Base-by-base conservation (phyloP, 1,140 invertebrate genomes). In the Pseudomyrmex dendroicus region DNA sequence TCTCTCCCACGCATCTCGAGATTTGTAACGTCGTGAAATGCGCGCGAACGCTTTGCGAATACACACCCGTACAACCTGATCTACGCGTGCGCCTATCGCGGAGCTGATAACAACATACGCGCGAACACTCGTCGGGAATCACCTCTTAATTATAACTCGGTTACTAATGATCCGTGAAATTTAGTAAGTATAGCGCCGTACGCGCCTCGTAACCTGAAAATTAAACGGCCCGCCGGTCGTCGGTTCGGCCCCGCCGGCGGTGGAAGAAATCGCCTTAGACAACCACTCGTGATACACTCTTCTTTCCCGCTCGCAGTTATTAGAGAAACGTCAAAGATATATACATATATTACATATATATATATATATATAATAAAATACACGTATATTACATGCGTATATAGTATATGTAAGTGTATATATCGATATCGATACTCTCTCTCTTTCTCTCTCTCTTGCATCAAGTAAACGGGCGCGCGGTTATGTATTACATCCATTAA, bases 401-500 rank as follows among this genome's bases (percentile, higher is more conserved):
- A 57, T 57, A 48, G 54, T 59, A 13, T 12, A 22, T 20, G 17
- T 20, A 48, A 10, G 59, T 44, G 44, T 25, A 74, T 25, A 74
- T 66, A 67, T 46, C 20, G 57, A 66, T 80, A 88, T 88, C 83
- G 86, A 88, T 88, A 88, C 83, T 72, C 63, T 70, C 48, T 50
- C 48, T 50, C 9, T 50, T 1, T 50, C 12, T 52, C 50, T 52
- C 50, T 52, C 50, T 52, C 50, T 52, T 3, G 2, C 85, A 54
- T 77, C 82, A 44, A 59, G 64, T 54, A 76, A 61, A 76, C 73
- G 73, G 59, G 61, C 62, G 74, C 77, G 87, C 80, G 87, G 86
- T 88, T 89, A 88, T 89, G 87, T 89, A 89, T 72, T 89, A 89
- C 87, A 89, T 89, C 86, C 84, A 89, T 89, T 89, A 89, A 84